These are phyloP conservation scores for Hedya salicella DNA, from an alignment of 2,888 invertebrate species.

Conservation along the genomic window DNA sequence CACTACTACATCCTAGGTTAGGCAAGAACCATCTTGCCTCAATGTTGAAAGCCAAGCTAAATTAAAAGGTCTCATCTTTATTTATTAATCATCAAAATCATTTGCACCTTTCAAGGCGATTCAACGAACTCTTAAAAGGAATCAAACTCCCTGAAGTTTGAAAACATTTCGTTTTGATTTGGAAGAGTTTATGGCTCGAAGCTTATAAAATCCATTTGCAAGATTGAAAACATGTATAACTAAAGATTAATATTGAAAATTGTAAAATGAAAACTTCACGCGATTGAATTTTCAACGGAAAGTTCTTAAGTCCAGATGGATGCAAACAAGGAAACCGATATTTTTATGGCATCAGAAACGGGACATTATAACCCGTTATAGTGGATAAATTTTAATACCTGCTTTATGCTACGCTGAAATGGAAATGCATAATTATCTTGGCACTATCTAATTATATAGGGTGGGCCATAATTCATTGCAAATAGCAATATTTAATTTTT, in stretches of 20 bases:
- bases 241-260: slow-evolving; percentile 31
- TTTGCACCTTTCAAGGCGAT: slow-evolving; percentile 7
- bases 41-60: not conserved
- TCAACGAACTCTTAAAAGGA: slow-evolving; percentile 2
- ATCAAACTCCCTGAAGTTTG: slow-evolving; percentile 11
- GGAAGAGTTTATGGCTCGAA: slow-evolving; percentile 21
- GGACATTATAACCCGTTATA: slow-evolving; percentile 5
- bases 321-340: slow-evolving; percentile 1
- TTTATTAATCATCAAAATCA: not conserved
- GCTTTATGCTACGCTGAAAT: not conserved
- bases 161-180: slow-evolving; percentile 24
- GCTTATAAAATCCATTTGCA: slow-evolving; percentile 19
- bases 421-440: too few relatives aligned
- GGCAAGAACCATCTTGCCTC: not conserved
- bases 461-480: too few relatives aligned
- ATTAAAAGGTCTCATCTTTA: not conserved
- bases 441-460: too few relatives aligned
- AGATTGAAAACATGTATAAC: slow-evolving; percentile 24
- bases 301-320: slow-evolving; percentile 5
- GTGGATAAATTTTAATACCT: slow-evolving; percentile 20
- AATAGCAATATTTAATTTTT: too few relatives aligned
- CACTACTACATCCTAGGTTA: slow-evolving; percentile 3
- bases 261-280: not conserved
- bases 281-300: not conserved
- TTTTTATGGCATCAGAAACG: slow-evolving; percentile 17